Base-by-base conservation (phyloP, 2,113 vertebrate species). In the Pollachius pollachius region DNA sequence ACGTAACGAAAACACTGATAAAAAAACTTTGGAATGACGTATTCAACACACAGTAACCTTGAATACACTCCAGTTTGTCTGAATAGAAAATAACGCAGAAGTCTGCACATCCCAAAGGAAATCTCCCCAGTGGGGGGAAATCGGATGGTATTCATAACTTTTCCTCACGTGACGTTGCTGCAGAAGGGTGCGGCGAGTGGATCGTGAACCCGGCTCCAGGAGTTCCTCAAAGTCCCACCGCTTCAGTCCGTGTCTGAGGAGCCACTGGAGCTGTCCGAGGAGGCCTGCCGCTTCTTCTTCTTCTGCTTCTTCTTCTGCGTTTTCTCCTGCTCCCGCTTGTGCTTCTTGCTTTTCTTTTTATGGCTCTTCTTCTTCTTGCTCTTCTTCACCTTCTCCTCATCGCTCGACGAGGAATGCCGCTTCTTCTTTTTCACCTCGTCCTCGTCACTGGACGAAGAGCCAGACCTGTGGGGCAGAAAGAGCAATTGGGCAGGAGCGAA, bases 341-440 rank as follows among this genome's bases (percentile, higher is more conserved):
- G 91, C 81, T 93, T 96, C 85, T 95, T 96, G 76, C 91, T 95
- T 85, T 95, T 96, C 89, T 96, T 99, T 87, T 95, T 98, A 64
- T 93, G 92, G 68, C 86, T 92, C 82, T 96, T 98, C 78, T 96
- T 99, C 87, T 96, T 98, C 84, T 93, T 93, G 81, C 91, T 89
- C 87, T 93, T 97, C 65, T 85, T 87, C 6, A 74, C 79, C 23
- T 92, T 89, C 1, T 95, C 94, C 68, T 94, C 94, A 7, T 91
- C 89, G 56, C 91, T 94, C 34, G 95, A 95, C n/a, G 94, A 94
- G 65, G 77, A 78, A 60, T 94, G 94, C 75, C 8, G 68, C 62
- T 87, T 86, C 76, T 87, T 89, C 37, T 69, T 89, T 34, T 69
- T 89, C 72, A 84, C 89, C 68, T 87, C 89, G 5, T 18, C 56